A percentile compares a stretch with the other conserved stretches of the same genome.
Evolutionary conservation across 2,113 vertebrate species (phyloP).

Genomic region (Anoura caudifer): DNA sequence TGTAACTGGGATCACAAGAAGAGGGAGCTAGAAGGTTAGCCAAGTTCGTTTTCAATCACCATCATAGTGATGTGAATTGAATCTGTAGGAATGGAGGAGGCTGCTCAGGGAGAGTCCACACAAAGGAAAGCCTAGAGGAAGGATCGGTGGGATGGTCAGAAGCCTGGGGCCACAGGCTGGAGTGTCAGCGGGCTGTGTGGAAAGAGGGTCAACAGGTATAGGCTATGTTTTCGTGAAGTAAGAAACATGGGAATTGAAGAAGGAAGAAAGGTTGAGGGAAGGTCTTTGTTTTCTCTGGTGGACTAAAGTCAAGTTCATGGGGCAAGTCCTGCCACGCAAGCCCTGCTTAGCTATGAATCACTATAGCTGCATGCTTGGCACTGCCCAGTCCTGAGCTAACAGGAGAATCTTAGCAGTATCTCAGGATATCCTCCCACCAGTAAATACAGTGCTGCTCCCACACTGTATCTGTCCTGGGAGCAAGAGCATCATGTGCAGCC

Average conservation of each 20-base stretch:
- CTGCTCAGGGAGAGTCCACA: neutral
- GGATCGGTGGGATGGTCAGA: neutral
- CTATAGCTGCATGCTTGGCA: neutral
- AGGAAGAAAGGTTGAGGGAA: neutral
- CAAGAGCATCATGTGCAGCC: neutral
- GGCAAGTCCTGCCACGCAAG: neutral
- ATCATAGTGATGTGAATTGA: neutral
- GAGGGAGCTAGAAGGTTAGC: neutral
- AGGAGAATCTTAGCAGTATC: neutral
- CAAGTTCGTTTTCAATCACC: neutral
- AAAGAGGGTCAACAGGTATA: neutral
- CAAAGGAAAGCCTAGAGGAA: neutral
- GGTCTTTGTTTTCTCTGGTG: neutral
- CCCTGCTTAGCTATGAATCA: neutral
- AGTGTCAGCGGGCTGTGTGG: neutral
- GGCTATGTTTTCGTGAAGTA: neutral
- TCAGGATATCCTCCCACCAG: neutral
- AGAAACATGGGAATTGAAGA: neutral
- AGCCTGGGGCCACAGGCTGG: neutral
- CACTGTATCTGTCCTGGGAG: accelerated
- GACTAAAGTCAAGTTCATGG: neutral
- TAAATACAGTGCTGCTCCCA: neutral
- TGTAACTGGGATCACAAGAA: neutral
- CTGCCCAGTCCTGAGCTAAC: neutral
- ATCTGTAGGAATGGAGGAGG: neutral